Evolutionary conservation across 2,113 vertebrate genomes (phyloP).

Genomic region (Sitta europaea): DNA sequence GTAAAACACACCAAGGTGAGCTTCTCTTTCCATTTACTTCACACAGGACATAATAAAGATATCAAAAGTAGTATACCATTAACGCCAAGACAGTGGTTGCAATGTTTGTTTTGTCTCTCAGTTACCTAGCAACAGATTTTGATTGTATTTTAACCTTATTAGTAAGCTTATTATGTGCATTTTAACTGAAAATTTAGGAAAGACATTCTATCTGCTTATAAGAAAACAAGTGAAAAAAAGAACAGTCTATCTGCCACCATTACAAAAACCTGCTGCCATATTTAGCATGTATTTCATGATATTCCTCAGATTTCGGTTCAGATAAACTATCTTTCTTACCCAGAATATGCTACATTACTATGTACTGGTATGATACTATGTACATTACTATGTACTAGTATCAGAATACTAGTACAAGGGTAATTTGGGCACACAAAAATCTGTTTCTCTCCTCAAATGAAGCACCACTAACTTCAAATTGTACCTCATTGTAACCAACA

Average conservation of each 20-base stretch:
- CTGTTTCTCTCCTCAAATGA: background rate
- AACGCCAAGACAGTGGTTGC: background rate
- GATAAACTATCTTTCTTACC: background rate
- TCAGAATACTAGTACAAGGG: background rate
- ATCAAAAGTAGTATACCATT: background rate
- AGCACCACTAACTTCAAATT: background rate
- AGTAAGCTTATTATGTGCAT: background rate
- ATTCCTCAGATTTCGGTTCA: background rate
- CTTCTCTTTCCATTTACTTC: conserved; percentile 34
- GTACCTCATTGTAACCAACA: background rate
- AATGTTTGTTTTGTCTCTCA: background rate
- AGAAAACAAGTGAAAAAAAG: background rate
- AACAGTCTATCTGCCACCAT: background rate
- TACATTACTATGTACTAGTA: too few relatives aligned
- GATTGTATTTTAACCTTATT: background rate
- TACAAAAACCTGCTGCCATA: background rate
- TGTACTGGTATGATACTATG: too few relatives aligned
- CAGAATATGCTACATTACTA: background rate
- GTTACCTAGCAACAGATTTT: conserved; percentile 36
- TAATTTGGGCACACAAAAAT: background rate
- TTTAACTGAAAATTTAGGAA: background rate
- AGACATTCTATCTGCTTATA: background rate
- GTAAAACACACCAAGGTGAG: conserved; percentile 2
- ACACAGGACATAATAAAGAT: background rate
- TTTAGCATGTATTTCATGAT: background rate